Evolutionary conservation across 1,140 invertebrate species (phyloP), one percentile per base, ranked within the genome.

Genomic region (Drosophila nannoptera): DNA sequence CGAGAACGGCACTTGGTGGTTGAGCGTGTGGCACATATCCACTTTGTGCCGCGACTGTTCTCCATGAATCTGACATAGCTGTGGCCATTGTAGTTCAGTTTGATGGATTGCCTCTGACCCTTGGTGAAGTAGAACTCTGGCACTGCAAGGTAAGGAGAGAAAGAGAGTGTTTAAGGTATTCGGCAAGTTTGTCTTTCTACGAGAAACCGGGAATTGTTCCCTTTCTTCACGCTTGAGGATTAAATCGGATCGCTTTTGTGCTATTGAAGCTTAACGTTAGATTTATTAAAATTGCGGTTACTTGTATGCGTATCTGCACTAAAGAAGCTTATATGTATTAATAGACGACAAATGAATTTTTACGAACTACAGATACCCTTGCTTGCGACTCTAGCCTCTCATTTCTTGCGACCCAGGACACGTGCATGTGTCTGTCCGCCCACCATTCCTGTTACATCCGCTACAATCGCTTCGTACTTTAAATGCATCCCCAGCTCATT

Each of bases 401-500:
- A 83, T 69, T 84, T 84, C 43, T 78, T 59, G 9, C 76, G 81
- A 7, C 45, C 66, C 7, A 80, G 53, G 5, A 86, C 70, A 5
- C 81, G 71, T 3, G 58, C 36, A 32, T 59, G 55, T 6, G 45
- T 45, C 67, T 66, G 38, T 45, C 36, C 48, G 2, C 71, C 72
- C 40, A 69, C 75, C 31, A 83, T 83, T 48, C 82, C 83, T 2
- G 87, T 88, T 0, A 88, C 87, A 72, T 89, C 84, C 8, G 87
- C 87, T 29, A 89, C 87, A 32, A 89, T 89, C 53, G 88, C 87
- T 55, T 89, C 87, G 53, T 89, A 89, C 48, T 89, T 89, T 36
- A 88, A 82, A 75, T 88, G 87, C 83, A 88, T 88, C 22, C 83
- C 87, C 55, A 88, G 52, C 29, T 88, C 75, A 9, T 68, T 72